Evolutionary conservation across 2,797 vertebrate genomes (phyloP), one percentile per base, ranked within the genome.

Genomic region (Darevskia mixta): DNA sequence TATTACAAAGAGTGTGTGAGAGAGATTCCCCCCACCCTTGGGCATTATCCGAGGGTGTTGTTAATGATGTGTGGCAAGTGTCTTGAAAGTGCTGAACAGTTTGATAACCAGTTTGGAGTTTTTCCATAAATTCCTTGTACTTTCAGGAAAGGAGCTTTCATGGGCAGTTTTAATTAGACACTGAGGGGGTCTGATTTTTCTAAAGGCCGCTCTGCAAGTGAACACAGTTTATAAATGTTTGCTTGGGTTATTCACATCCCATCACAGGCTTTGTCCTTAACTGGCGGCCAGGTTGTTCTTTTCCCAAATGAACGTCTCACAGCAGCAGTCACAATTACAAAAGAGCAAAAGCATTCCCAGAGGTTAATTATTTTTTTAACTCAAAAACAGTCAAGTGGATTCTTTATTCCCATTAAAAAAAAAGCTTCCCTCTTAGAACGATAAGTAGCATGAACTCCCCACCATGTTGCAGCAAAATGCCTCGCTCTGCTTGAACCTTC

Each of bases 111-210:
- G 18, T 43, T 45, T 88, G 83, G 49, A 83, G 66, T 91, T 90
- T 82, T 89, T 90, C 38, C 76, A 66, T 3, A 81, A 87, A 90
- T 84, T 90, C 75, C 76, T 77, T 80, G 43, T 84, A 13, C 29
- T 90, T 7, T 93, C 83, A 80, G 5, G 1, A 49, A 89, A 71
- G 69, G n/a, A 55, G 4, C 1, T 86, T 92, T 92, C 77, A 87
- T 11, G 77, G 87, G 82, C 78, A 89, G 41, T n/a, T 93, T 90
- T 91, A 92, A 92, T 93, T 91, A 89, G 82, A 90, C 73, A 67
- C 27, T 91, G 55, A 29, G 78, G 58, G 84, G 66, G 18, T 3
- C 43, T 87, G 73, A 83, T 87, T 89, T 87, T 82, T 55, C 66
- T 88, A 90, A 80, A 82, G 45, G 82, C 88, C 83, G 20, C 13